Conservation (phyloP, 2,888 invertebrate genomes). For the Heteromurus nitidus region DNA sequence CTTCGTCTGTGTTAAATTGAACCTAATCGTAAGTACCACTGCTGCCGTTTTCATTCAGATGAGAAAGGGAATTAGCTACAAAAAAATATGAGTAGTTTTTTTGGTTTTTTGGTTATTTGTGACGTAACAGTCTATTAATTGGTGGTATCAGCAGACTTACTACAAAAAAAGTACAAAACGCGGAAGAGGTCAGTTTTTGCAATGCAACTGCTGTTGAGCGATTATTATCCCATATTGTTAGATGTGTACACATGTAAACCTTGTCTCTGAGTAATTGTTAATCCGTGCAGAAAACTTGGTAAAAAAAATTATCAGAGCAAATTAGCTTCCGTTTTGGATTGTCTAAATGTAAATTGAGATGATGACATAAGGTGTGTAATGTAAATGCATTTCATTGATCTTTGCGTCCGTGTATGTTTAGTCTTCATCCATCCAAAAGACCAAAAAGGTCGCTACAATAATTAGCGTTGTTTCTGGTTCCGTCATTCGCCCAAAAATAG, state of each 20-base stretch:
- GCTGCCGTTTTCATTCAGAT: slow-evolving; percentile 4
- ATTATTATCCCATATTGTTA: neutral
- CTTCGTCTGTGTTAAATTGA: slow-evolving; percentile 41
- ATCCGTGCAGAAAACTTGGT: neutral
- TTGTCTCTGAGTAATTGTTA: neutral
- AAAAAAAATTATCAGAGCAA: slow-evolving; percentile 25
- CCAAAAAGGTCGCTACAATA: too few species aligned
- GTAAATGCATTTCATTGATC: too few species aligned
- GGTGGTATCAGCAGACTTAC: neutral
- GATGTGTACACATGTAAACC: too few species aligned
- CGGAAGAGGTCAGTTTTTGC: slow-evolving; percentile 22
- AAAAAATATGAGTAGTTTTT: slow-evolving; percentile 7
- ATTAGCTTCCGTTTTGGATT: slow-evolving; percentile 12
- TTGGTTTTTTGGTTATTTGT: slow-evolving; percentile 8
- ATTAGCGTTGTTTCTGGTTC: too few species aligned
- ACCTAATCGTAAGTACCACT: slow-evolving; percentile 25
- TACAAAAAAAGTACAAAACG: neutral
- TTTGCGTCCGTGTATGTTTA: neutral
- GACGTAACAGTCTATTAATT: slow-evolving; percentile 1
- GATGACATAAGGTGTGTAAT: neutral
- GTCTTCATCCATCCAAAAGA: neutral
- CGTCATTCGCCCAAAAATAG: too few species aligned
- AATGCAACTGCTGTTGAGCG: neutral
- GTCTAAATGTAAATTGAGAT: neutral
- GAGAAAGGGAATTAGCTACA: neutral